phyloP scores from a whole-genome alignment of 2,888 invertebrate genomes.

The Tolmerus cingulatus region DNA sequence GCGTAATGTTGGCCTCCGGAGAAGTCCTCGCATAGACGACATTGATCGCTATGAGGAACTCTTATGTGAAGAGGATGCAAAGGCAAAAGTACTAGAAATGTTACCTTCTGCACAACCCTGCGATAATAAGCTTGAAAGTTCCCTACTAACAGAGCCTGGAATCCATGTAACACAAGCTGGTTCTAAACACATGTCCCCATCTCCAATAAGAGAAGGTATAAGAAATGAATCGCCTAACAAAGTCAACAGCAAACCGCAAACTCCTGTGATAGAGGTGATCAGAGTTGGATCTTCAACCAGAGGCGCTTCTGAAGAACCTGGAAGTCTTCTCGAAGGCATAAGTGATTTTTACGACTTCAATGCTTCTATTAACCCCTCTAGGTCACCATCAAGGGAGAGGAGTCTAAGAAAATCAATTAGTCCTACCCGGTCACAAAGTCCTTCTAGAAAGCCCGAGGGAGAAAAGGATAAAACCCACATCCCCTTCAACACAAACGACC shows the following conservation, averaged over 20 bases:
- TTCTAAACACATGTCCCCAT: neutral
- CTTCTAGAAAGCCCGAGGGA: neutral
- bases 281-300: neutral
- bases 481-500: neutral
- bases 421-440: neutral
- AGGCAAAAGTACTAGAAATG: neutral
- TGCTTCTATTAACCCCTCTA: conserved; percentile 58
- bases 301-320: neutral
- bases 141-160: conserved; percentile 2
- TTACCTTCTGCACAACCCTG: neutral
- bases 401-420: conserved; percentile 7
- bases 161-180: neutral
- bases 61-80: conserved; percentile 51
- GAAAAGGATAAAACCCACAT: neutral
- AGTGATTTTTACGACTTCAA: conserved; percentile 62
- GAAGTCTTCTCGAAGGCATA: conserved; percentile 56
- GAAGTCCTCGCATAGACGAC: conserved; percentile 60
- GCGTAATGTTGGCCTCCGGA: conserved; percentile 54
- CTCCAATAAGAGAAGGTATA: neutral
- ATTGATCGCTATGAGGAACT: conserved; percentile 58
- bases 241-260: neutral
- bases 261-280: conserved; percentile 11
- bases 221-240: neutral
- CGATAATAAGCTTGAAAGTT: neutral
- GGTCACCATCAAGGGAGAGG: conserved; percentile 53